Evolutionary conservation across 2,797 vertebrate species (phyloP), one percentile per base, ranked within the genome.

Genomic region (Otolemur crassicaudatus): DNA sequence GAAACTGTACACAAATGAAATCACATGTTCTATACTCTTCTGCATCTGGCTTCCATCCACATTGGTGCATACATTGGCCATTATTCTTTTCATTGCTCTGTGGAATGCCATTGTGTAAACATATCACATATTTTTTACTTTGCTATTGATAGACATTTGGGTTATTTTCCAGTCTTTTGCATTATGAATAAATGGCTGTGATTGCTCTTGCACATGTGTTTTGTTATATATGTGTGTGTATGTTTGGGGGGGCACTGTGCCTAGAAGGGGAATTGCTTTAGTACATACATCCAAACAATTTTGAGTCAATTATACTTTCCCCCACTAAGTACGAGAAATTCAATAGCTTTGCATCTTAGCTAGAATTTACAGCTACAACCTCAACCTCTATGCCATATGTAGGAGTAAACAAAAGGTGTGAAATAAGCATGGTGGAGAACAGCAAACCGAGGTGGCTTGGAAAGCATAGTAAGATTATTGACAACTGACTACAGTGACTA

Each of bases 31-130:
- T 70, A 23, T 56, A 22, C 10, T 65, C 5, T 40, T 79, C 1
- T 29, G 16, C 17, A 76, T 72, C 58, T 90, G 76, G 82, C 22
- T 65, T 63, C 23, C 3, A 83, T 84, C n/a, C 23, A 65, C 53
- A 2, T 22, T 60, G 22, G 29, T 58, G 10, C 37, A 84, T 43
- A 27, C 40, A 65, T 60, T 27, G 9, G 16, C 34, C 69, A 40
- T 25, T 88, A 29, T 34, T 37, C 17, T 91, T 69, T 29, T 58
- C 40, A 53, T 95, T 72, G 31, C 13, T 88, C 13, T 92, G 12
- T 92, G 56, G 67, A 84, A 87, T 43, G 31, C 37, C 60, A 92
- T 43, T 90, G 60, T 70, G 43, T 92, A 81, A 85, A 91, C 81
- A 95, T 27, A 77, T 14, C 40, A 91, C 7, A 14, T 60, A 58